Evolutionary conservation across 1,140 invertebrate genomes (phyloP), one percentile per base, ranked within the genome.

Genomic region (Platyscapa corneri): DNA sequence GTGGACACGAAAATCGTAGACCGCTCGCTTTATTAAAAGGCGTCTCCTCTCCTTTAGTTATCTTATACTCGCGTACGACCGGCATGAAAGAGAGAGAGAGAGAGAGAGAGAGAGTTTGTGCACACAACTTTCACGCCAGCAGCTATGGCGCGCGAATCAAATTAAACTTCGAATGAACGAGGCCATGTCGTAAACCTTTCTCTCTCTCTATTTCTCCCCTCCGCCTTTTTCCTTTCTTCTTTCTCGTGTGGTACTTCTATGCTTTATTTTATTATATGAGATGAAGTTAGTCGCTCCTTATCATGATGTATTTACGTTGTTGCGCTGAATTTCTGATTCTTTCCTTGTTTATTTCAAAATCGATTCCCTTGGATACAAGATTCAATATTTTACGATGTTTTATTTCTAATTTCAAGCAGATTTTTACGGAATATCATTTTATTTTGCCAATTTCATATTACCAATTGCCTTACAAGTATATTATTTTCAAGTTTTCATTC

Each of bases 161-260:
- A 82, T 86, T 86, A 86, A 86, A 86, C 84, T 86, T 86, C 79
- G 67, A 82, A 82, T 82, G 82, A 87, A 87, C 77, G 82, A 87
- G 70, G 30, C 39, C 77, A 30, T 53, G 86, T 76, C 42, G 82
- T 60, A 86, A 87, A 76, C 81, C 72, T 72, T 56, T 56, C 64
- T 37, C 65, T 72, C 65, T 42, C 18, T 3, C 39, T n/a, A 23
- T 85, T 65, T 79, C 60, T 74, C 65, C 39, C 67, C 78, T 12
- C 65, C 79, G 76, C 78, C 74, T 79, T 39, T 23, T 64, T 49
- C 32, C 42, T 10, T 39, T 80, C 65, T 85, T n/a, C 67, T 27
- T 64, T 75, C 27, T 82, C n/a, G 39, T 39, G 46, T 56, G 30
- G 14, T 64, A 53, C 72, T 76, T 76, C 32, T 8, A 34, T 72